Base-by-base conservation (phyloP, 1,140 invertebrate species). In the Scaptomyza hsui region DNA sequence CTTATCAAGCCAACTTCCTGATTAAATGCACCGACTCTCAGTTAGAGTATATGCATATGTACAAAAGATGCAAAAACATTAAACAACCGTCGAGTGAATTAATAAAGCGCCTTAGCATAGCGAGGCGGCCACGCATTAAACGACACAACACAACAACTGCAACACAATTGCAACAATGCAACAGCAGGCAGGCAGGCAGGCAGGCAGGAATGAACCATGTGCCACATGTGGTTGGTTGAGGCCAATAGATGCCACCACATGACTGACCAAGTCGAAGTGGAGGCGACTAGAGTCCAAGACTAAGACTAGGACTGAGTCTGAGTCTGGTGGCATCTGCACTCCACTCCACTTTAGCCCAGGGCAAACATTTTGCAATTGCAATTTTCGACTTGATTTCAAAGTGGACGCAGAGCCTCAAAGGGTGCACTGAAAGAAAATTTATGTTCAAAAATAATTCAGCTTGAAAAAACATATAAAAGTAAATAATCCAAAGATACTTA, bases 311-410 rank as follows among this genome's bases (percentile, higher is more conserved):
- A n/a, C n/a, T n/a, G n/a, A n/a, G n/a, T n/a, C 26, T 29, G 26
- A 29, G 63, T 41, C 57, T 45, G 56, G 47, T 47, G 39, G 35
- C 77, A 61, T 37, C 65, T 47, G 49, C 64, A 69, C 72, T 63
- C 59, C 72, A 77, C 63, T 88, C 70, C 71, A 78, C 74, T 80
- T 62, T 60, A 57, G 82, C 82, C 82, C 78, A 88, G 82, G 82
- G 82, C 82, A 88, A 88, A 82, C 82, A 78, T 88, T 88, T 82
- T 88, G 82, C 78, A 88, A 88, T 88, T 88, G 82, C 82, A 88
- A 88, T 88, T 88, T 88, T 88, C 82, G 82, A 88, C 82, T 88
- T 88, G 74, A 88, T 88, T 88, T 88, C 82, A 72, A 82, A 80
- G 72, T 65, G 61, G 52, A 37, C 52, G 51, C 51, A 37, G 61